Conservation (phyloP, 2,888 invertebrate species). For the Trachelus tabidus region DNA sequence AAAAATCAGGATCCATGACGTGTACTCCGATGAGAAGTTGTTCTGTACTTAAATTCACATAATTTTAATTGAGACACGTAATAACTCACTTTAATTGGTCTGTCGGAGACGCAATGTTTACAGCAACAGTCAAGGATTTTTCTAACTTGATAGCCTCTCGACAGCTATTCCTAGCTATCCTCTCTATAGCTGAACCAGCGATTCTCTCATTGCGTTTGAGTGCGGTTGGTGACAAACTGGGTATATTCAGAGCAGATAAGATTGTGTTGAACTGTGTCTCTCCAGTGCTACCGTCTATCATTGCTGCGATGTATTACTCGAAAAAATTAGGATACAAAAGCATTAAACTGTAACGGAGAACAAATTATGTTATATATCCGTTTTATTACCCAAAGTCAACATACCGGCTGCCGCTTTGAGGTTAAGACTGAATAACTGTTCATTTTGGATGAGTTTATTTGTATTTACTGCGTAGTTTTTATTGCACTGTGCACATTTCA, state of each 20-base stretch:
- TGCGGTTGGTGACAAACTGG: constrained; percentile 7
- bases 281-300: constrained; percentile 8
- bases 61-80: no score
- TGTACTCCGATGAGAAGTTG: no score
- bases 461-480: background rate
- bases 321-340: constrained; percentile 4
- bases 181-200: constrained; percentile 10
- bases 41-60: no score
- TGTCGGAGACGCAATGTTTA: no score
- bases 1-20: no score
- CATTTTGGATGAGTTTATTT: background rate
- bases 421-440: constrained; percentile 7
- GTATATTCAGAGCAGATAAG: constrained; percentile 15
- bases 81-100: no score
- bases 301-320: background rate
- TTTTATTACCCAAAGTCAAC: background rate
- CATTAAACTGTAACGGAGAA: background rate
- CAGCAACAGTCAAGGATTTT: constrained; percentile 2
- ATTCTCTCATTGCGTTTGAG: constrained; percentile 18
- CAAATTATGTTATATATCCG: background rate
- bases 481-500: constrained; percentile 13
- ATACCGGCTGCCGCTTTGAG: constrained; percentile 10
- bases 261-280: constrained; percentile 20
- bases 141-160: constrained; percentile 11
- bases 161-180: constrained; percentile 14